These are phyloP conservation scores for Chrysemys picta DNA, from an alignment of 2,113 vertebrate species.

Conservation along the genomic window DNA sequence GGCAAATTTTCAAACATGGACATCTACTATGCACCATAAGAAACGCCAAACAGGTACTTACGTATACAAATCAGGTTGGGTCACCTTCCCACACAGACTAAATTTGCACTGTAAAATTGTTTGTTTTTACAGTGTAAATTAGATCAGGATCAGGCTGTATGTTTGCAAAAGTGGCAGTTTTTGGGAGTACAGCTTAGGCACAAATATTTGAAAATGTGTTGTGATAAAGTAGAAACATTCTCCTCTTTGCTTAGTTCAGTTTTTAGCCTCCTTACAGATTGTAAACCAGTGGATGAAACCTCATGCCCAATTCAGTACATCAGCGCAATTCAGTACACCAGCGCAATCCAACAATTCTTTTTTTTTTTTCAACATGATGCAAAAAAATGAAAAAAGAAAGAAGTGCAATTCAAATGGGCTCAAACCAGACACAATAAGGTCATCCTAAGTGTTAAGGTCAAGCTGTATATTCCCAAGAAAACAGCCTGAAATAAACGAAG, in stretches of 20 bases:
- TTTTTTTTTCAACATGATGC: background rate
- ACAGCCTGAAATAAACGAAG: slow-evolving; percentile 42
- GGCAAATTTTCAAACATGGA: background rate
- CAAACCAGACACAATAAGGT: background rate
- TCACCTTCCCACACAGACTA: background rate
- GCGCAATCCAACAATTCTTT: background rate
- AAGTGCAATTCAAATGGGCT: slow-evolving; percentile 3
- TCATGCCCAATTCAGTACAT: background rate
- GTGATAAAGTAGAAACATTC: background rate
- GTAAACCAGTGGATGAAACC: background rate
- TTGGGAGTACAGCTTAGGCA: background rate
- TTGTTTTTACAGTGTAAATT: background rate
- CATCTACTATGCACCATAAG: background rate
- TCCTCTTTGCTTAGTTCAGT: background rate
- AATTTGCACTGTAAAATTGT: no score
- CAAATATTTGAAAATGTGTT: background rate
- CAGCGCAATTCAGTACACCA: background rate
- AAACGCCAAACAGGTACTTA: background rate
- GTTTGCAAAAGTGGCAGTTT: background rate
- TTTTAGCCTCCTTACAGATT: background rate
- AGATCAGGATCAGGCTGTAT: rapidly evolving
- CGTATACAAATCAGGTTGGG: background rate
- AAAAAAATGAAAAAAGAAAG: background rate
- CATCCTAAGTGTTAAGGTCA: slow-evolving; percentile 51
- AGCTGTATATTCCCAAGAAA: slow-evolving; percentile 46